Evolutionary conservation across 2,888 invertebrate species (phyloP).

Genomic region (Cerastoderma edule): DNA sequence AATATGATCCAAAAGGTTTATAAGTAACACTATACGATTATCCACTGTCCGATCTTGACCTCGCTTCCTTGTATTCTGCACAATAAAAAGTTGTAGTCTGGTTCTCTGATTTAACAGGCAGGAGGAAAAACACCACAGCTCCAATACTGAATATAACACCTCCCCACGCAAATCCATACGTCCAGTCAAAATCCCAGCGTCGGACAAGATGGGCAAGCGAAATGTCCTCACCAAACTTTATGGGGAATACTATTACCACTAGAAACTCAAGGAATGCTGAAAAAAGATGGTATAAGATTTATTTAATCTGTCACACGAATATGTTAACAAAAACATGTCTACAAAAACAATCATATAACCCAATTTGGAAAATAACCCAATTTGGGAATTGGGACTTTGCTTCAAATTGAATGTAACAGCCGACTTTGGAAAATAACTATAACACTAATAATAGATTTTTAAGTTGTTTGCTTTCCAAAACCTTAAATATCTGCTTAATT

Average conservation of each 20-base stretch:
- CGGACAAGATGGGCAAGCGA: conserved; percentile 42
- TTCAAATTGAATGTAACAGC: too few relatives aligned
- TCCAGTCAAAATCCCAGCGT: conserved; percentile 74
- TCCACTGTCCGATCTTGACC: too few relatives aligned
- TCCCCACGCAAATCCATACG: conserved; percentile 75
- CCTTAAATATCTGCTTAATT: too few relatives aligned
- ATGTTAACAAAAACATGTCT: too few relatives aligned
- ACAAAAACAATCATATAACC: background rate
- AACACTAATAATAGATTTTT: too few relatives aligned
- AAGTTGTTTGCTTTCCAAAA: too few relatives aligned
- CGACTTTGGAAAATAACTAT: too few relatives aligned
- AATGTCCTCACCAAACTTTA: conserved; percentile 72
- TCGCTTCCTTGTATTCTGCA: conserved; percentile 15
- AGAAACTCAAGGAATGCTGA: conserved; percentile 68
- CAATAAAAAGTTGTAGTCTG: conserved; percentile 15
- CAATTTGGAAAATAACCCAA: background rate
- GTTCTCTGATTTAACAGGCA: conserved; percentile 49
- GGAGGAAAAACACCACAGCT: conserved; percentile 67
- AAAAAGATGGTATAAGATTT: too few relatives aligned
- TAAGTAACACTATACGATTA: too few relatives aligned
- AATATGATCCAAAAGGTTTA: too few relatives aligned
- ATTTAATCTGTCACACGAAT: too few relatives aligned
- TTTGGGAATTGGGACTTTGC: too few relatives aligned
- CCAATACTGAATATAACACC: conserved; percentile 71
- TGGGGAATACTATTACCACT: conserved; percentile 71